Percentiles rank a stretch among this genome's conserved stretches.
phyloP scores from a whole-genome alignment of 2,113 vertebrate genomes.

The Rattus rattus region DNA sequence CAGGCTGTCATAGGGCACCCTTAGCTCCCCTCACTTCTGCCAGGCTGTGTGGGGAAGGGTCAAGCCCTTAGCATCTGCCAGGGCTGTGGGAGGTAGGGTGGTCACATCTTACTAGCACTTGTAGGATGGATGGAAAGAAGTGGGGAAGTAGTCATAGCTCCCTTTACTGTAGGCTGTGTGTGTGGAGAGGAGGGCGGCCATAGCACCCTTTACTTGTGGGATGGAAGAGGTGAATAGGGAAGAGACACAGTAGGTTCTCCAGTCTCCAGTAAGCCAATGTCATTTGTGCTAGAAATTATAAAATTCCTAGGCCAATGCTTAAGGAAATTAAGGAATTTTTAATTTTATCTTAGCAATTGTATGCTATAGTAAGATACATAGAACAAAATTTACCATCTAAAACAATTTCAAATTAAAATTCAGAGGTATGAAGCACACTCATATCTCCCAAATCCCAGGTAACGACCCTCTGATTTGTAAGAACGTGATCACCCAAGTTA shows the following conservation, averaged over 20 bases:
- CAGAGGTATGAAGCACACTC: not conserved
- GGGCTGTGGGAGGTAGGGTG: no score
- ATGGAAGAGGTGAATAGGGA: constrained; percentile 10
- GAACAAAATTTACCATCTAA: not conserved
- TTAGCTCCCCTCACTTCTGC: no score
- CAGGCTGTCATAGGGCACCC: no score
- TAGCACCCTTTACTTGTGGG: not conserved
- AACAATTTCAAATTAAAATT: not conserved
- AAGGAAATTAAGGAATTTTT: not conserved
- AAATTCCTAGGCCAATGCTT: not conserved
- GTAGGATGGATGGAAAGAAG: no score
- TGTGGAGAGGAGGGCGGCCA: not conserved
- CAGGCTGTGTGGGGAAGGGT: no score
- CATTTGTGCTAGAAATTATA: not conserved
- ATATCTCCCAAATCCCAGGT: no score
- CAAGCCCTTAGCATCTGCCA: no score
- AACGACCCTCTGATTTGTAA: not conserved
- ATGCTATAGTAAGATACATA: not conserved
- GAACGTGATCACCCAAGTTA: not conserved
- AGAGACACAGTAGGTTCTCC: not conserved
- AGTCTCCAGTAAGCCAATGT: no score
- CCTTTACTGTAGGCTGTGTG: no score
- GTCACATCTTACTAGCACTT: no score
- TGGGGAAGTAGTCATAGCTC: no score
- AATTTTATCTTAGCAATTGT: not conserved